Percentiles rank a stretch among this genome's conserved stretches.
These are phyloP conservation scores for Oreocharis arfaki DNA, from an alignment of 2,113 vertebrate genomes.

Conservation along the genomic window DNA sequence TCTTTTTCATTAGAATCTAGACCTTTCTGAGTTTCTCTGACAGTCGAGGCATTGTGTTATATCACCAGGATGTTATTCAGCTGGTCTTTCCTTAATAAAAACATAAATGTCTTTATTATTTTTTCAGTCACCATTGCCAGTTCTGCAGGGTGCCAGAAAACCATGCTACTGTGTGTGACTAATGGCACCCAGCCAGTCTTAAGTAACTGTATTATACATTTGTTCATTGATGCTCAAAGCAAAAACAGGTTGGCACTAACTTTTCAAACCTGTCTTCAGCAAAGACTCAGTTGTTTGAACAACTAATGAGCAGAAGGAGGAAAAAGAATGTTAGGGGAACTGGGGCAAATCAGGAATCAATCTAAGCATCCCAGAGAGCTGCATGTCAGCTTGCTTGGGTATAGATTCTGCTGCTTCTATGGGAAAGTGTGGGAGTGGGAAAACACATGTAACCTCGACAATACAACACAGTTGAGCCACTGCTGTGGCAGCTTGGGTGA, in stretches of 20 bases:
- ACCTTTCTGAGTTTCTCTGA: background rate
- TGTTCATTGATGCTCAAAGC: constrained; percentile 2
- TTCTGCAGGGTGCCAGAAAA: constrained; percentile 2
- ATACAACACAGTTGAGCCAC: background rate
- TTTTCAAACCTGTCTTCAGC: constrained; percentile 12
- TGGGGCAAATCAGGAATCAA: background rate
- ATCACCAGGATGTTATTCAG: background rate
- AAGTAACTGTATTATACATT: background rate
- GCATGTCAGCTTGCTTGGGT: background rate
- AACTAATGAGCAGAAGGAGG: background rate
- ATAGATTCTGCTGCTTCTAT: background rate
- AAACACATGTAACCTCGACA: background rate
- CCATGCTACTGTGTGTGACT: background rate
- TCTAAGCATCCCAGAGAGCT: background rate
- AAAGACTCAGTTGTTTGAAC: background rate
- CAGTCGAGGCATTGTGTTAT: background rate
- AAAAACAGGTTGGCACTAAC: background rate
- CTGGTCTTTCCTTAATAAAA: constrained; percentile 15
- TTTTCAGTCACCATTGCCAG: background rate
- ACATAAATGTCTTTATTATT: constrained; percentile 23
- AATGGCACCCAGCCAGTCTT: background rate
- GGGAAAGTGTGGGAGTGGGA: background rate
- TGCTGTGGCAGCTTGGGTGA: background rate
- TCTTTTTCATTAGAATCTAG: background rate
- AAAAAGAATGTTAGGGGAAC: background rate